phyloP scores from a whole-genome alignment of 2,888 invertebrate species.

The Heliconius charithonia region DNA sequence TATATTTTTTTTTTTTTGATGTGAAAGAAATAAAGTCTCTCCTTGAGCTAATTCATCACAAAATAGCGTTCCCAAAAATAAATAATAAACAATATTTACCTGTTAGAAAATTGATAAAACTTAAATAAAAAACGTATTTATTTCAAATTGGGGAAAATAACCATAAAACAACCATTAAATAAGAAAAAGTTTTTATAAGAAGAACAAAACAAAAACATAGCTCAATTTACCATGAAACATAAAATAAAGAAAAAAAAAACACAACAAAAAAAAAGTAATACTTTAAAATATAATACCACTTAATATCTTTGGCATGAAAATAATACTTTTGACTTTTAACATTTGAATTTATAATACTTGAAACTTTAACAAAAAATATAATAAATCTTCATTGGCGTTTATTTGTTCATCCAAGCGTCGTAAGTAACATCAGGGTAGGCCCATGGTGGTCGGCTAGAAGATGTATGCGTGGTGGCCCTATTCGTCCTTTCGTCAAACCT shows the following conservation, averaged over 20 bases:
- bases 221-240: neutral
- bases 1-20: neutral
- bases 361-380: neutral
- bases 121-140: no score
- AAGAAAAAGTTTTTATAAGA: neutral
- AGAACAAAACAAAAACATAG: neutral
- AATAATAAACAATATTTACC: neutral
- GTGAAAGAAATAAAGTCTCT: neutral
- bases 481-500: slow-evolving; percentile 74
- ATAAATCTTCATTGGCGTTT: slow-evolving; percentile 46
- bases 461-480: slow-evolving; percentile 67
- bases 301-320: slow-evolving; percentile 8
- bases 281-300: neutral
- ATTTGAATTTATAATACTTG: neutral
- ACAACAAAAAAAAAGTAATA: neutral
- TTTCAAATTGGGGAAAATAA: no score
- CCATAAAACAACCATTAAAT: no score
- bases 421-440: slow-evolving; percentile 68
- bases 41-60: neutral
- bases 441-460: slow-evolving; percentile 77
- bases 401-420: slow-evolving; percentile 68
- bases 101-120: neutral
- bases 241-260: neutral
- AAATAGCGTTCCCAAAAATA: neutral
- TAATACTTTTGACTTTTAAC: slow-evolving; percentile 17